Conservation (phyloP, 1,140 invertebrate species). For the Rhopalosiphum maidis region DNA sequence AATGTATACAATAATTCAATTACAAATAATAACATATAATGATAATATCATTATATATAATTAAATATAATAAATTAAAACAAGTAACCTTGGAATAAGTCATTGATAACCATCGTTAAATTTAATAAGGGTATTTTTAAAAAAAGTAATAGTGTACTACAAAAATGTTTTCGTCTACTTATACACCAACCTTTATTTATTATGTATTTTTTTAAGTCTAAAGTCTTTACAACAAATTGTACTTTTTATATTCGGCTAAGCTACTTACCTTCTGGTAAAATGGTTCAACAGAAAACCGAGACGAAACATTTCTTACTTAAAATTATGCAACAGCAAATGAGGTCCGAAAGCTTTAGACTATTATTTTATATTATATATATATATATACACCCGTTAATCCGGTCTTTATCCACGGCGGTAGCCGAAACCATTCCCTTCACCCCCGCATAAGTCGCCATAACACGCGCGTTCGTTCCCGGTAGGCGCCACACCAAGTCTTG, state of each 20-base stretch:
- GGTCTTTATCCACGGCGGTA: background rate
- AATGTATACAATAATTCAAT: background rate
- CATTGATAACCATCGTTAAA: background rate
- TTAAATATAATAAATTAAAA: background rate
- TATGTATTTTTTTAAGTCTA: background rate
- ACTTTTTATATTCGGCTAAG: constrained; percentile 1
- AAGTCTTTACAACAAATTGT: background rate
- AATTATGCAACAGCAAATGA: background rate
- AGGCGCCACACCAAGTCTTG: background rate
- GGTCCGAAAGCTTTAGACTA: background rate
- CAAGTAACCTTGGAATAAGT: background rate
- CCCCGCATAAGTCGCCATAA: too few relatives aligned
- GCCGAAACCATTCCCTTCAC: background rate
- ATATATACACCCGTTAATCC: too few relatives aligned
- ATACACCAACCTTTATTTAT: background rate
- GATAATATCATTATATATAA: too few relatives aligned
- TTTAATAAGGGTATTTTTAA: background rate
- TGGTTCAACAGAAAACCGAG: background rate
- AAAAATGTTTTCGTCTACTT: background rate
- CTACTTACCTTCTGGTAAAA: background rate
- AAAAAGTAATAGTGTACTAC: background rate
- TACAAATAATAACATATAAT: background rate
- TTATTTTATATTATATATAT: background rate
- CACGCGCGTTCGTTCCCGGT: too few relatives aligned
- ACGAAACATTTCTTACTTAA: background rate